A percentile compares a stretch with the other conserved stretches of the same genome.
phyloP scores from a whole-genome alignment of 2,888 invertebrate genomes.

The Patella pellucida region DNA sequence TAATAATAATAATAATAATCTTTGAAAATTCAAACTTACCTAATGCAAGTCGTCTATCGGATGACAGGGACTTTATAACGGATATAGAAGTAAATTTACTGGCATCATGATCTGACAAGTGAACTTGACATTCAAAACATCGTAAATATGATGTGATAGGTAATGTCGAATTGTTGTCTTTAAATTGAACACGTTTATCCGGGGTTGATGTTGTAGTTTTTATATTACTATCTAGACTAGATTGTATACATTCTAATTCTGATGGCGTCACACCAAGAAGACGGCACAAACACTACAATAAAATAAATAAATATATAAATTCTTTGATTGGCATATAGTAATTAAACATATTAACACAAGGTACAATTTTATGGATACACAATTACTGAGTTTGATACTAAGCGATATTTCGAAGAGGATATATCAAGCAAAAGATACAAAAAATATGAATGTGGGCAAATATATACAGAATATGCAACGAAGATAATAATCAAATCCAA shows the following conservation, averaged over 20 bases:
- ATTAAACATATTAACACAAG: too few relatives aligned
- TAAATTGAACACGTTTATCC: constrained; percentile 43
- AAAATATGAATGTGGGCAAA: too few relatives aligned
- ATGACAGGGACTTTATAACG: constrained; percentile 49
- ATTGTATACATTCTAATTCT: constrained; percentile 47
- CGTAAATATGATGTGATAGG: constrained; percentile 57
- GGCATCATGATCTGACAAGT: constrained; percentile 35
- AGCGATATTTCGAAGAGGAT: too few relatives aligned
- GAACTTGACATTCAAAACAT: constrained; percentile 61
- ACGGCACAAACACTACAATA: constrained; percentile 39
- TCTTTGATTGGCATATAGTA: too few relatives aligned
- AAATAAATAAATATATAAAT: background rate
- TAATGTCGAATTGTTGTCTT: constrained; percentile 35
- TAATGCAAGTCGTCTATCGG: constrained; percentile 52
- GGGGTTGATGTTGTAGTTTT: constrained; percentile 23
- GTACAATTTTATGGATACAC: too few relatives aligned
- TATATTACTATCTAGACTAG: constrained; percentile 37
- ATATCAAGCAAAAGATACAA: too few relatives aligned
- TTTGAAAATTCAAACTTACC: constrained; percentile 37
- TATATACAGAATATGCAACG: too few relatives aligned
- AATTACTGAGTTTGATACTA: too few relatives aligned
- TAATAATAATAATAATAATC: too few relatives aligned
- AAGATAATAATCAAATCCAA: too few relatives aligned
- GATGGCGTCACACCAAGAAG: constrained; percentile 40
- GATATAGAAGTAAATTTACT: constrained; percentile 34